Conservation (phyloP, 2,113 vertebrate species). For the human (Homo sapiens) region GRCh38 chr13:41940001-41940500, state of each 20-base stretch:
- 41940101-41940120: conserved; percentile 27
- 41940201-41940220: conserved; percentile 12
- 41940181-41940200: conserved; percentile 9
- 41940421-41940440: neutral
- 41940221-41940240: neutral
- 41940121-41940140: conserved; percentile 12
- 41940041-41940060: neutral
- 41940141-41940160: conserved; percentile 11
- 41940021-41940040: conserved; percentile 31
- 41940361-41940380: neutral
- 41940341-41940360: neutral
- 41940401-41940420: neutral
- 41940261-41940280: neutral
- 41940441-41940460: neutral
- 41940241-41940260: conserved; percentile 32
- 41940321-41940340: neutral
- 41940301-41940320: conserved; percentile 34
- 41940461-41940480: conserved; percentile 19
- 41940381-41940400: conserved; percentile 16
- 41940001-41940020: neutral
- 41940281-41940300: conserved; percentile 33
- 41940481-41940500: conserved; percentile 6
- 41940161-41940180: conserved; percentile 36
- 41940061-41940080: neutral
- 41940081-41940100: conserved; percentile 32